Conservation (phyloP, 2,797 vertebrate species). For the Protonibea diacanthus region DNA sequence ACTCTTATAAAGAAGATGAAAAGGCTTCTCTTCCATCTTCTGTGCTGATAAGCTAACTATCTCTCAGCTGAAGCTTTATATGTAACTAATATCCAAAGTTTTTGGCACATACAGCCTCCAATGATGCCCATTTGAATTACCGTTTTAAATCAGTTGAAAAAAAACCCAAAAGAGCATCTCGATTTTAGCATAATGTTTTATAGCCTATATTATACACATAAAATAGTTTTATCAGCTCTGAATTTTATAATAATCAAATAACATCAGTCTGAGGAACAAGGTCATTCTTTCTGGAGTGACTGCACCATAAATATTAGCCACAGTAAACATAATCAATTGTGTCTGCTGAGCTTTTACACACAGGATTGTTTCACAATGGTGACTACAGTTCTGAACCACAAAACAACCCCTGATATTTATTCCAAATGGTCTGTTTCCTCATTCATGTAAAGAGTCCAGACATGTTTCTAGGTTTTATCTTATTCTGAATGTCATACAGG, state of each 20-base stretch:
- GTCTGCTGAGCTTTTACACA: constrained; percentile 24
- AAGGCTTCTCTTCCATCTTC: not conserved
- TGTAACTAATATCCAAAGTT: too few species aligned
- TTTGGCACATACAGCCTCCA: too few species aligned
- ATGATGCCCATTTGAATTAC: not conserved
- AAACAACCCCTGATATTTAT: constrained; percentile 22
- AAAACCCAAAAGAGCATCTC: not conserved
- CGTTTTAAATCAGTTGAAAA: not conserved
- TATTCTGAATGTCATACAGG: not conserved
- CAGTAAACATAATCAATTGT: constrained; percentile 3
- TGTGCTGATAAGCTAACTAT: not conserved
- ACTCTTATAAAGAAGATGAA: not conserved
- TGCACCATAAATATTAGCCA: constrained; percentile 15
- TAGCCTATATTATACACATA: not conserved
- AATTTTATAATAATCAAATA: not conserved
- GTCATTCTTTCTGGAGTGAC: not conserved
- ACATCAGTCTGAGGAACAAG: not conserved
- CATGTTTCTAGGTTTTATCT: too few species aligned
- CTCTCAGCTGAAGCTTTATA: not conserved
- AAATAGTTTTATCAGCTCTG: not conserved
- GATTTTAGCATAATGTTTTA: not conserved
- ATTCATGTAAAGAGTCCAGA: not conserved
- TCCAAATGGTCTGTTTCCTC: constrained; percentile 28
- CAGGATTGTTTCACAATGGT: constrained; percentile 23
- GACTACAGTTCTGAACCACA: not conserved